Conservation (phyloP, 2,797 vertebrate species). For the Steatocranus sp. region DNA sequence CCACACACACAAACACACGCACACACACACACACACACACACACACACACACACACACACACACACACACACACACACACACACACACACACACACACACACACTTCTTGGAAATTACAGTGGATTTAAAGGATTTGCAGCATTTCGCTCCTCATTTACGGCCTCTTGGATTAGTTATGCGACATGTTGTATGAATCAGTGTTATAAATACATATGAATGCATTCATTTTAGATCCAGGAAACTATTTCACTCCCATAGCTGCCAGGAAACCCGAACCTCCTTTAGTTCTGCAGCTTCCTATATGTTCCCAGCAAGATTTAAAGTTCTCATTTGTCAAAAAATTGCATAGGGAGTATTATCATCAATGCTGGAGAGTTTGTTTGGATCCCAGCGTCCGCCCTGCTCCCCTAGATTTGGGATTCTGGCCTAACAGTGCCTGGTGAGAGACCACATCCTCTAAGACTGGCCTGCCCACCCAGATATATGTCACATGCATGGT, state of each 20-base stretch:
- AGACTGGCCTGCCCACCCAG: constrained; percentile 29
- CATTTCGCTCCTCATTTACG: constrained; percentile 5
- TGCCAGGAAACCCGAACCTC: constrained; percentile 27
- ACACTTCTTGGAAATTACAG: constrained; percentile 12
- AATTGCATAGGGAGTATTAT: constrained; percentile 11
- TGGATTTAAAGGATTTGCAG: constrained; percentile 23
- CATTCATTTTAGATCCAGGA: constrained; percentile 36
- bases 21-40: neutral
- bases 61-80: neutral
- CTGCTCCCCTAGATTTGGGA: constrained; percentile 1
- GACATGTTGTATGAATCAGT: constrained; percentile 14
- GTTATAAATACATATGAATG: neutral
- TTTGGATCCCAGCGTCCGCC: constrained; percentile 22
- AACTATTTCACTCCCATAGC: constrained; percentile 23
- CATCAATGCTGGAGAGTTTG: constrained; percentile 11
- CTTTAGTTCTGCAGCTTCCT: constrained; percentile 16
- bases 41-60: neutral
- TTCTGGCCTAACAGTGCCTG: neutral
- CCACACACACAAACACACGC: neutral
- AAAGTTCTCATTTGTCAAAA: constrained; percentile 15
- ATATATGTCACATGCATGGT: constrained; percentile 50
- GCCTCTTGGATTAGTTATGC: neutral
- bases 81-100: neutral
- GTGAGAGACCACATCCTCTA: constrained; percentile 48
- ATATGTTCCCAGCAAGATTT: constrained; percentile 17